Base-by-base conservation (phyloP, 2,888 invertebrate genomes). In the Clitarchus hookeri region DNA sequence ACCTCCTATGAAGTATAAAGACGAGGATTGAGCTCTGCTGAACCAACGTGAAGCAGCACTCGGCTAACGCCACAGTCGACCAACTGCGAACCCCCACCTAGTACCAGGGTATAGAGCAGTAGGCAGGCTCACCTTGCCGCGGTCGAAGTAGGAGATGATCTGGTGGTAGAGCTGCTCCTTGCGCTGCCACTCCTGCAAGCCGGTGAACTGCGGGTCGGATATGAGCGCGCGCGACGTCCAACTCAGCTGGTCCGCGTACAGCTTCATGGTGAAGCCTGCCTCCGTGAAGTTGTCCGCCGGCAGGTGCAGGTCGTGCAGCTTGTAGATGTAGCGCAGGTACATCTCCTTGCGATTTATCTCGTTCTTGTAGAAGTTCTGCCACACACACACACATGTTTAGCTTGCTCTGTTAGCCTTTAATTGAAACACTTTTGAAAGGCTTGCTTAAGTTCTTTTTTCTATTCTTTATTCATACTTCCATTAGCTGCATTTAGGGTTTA, bases 281-380 rank as follows among this genome's bases (percentile, higher is more conserved):
- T 99, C 98, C 0, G 98, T 96, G 90, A 95, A 98, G 91, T 98
- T 98, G 90, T 97, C 97, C 0, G 97, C 97, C 25, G 96, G 96
- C 84, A 97, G 93, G 91, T 99, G 98, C 23, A 99, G 93, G 90
- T 98, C 97, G 91, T 97, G 97, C 65, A 99, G 92, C 91, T 98
- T 98, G 92, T 98, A 98, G 88, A 99, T 98, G 92, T 99, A 99
- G 85, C 97, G 95, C 84, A 98, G 92, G 91, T 98, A 99, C 97
- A 98, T 98, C 92, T 98, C 98, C 90, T 98, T 97, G 44, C 98
- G 94, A 90, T 98, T 97, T 89, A 98, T 97, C 92, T 98, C 98
- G 91, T 97, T 97, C 91, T 98, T 98, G 93, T 98, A 98, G 91
- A 98, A 99, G 90, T 98, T 98, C 96, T 97, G 93, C 54, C 91